Conservation (phyloP, 2,113 vertebrate species). For the Gymnogyps californianus region DNA sequence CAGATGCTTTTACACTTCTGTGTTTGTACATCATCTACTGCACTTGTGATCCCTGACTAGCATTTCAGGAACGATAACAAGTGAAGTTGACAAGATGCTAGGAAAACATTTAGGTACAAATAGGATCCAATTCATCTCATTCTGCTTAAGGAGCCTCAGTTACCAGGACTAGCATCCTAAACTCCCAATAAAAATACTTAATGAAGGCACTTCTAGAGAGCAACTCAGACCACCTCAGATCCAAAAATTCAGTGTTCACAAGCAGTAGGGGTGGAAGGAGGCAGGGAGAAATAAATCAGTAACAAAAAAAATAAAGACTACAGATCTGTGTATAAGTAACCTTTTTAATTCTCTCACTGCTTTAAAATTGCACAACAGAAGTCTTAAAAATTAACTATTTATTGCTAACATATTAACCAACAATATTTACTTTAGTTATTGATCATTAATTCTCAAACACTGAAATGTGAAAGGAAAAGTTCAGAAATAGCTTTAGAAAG, state of each 20-base stretch:
- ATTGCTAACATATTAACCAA: constrained; percentile 22
- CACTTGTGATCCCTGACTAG: not conserved
- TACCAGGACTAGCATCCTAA: not conserved
- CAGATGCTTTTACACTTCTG: not conserved
- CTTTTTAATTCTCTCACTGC: not conserved
- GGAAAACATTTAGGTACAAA: not conserved
- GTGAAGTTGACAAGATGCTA: not conserved
- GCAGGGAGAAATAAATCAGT: not conserved
- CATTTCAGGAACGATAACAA: not conserved
- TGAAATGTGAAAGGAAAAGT: not conserved
- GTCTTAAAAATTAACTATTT: constrained; percentile 43
- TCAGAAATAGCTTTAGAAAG: not conserved
- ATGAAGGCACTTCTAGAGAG: not conserved
- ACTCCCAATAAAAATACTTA: not conserved
- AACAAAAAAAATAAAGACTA: not conserved
- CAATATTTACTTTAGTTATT: not conserved
- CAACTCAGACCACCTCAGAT: not conserved
- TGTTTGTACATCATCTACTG: not conserved
- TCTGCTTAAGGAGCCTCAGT: not conserved
- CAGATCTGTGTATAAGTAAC: not conserved
- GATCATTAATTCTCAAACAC: not conserved
- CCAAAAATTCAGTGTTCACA: not conserved
- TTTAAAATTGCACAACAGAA: not conserved
- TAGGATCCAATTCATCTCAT: not conserved
- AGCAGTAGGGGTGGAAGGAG: not conserved